Base-by-base conservation (phyloP, 2,113 vertebrate species). In the Lampris incognitus region DNA sequence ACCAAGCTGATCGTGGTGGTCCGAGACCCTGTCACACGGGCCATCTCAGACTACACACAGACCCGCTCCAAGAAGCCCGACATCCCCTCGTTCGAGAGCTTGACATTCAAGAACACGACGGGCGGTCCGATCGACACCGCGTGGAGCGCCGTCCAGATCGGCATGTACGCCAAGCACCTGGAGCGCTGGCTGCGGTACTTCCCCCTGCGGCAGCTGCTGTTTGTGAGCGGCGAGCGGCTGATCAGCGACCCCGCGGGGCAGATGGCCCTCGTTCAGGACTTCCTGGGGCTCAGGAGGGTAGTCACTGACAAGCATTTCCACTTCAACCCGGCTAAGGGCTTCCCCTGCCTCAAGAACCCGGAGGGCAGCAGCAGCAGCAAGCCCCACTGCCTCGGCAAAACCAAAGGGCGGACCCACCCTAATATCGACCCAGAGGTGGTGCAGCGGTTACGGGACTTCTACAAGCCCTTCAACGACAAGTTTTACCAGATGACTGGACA, bases 291-390 rank as follows among this genome's bases (percentile, higher is more conserved):
- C 75, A 94, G 95, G 89, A 94, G 94, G 88, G 95, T 96, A 84
- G 94, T 99, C 89, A 96, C 95, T 0, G 95, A 97, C 87, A 96
- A 96, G 89, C 95, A 98, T 89, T 99, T 99, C 91, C 97, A 97
- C 88, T 99, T 99, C 92, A 98, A 99, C 93, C 96, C 96, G 71
- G 94, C 97, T 78, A 99, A 98, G 95, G 97, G 97, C 42, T 99
- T 99, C 88, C 97, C 97, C 0, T 99, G 97, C 92, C 94, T 98
- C 63, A 98, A 98, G 91, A 98, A 96, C 89, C 95, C 96, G 0
- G 96, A 98, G 76, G 95, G 95, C 83, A 97, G 96, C 93, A 95
- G 95, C 83, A 97, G 96, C 93, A 95, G 95, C 92, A 97, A 90
- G 61, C 93, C 93, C 0, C 94, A 94, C 86, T 95, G 94, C 72